These are phyloP conservation scores for Scolopax mira DNA, from an alignment of 2,113 vertebrate genomes.

Conservation along the genomic window DNA sequence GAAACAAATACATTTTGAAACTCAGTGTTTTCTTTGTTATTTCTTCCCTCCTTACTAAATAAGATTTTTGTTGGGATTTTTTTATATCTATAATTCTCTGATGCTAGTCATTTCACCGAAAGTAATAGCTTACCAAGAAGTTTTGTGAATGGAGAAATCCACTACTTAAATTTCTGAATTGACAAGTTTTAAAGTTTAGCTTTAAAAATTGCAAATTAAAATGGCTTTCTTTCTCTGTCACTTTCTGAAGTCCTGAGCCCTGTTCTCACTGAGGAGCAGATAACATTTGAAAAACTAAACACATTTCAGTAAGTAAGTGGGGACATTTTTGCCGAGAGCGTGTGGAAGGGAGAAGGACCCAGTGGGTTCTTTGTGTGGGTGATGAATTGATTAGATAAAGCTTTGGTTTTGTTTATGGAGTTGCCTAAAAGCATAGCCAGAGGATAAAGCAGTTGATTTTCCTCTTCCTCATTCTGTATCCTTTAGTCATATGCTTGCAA, in stretches of 20 bases:
- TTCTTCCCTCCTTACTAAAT: background rate
- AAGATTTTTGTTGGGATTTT: background rate
- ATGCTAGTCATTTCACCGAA: background rate
- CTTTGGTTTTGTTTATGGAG: constrained; percentile 15
- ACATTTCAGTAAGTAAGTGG: background rate
- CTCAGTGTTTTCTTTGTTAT: background rate
- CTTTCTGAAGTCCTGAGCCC: background rate
- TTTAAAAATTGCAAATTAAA: background rate
- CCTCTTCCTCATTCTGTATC: background rate
- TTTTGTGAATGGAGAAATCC: background rate
- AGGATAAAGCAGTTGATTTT: constrained; percentile 5
- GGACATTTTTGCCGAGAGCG: background rate
- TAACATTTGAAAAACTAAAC: background rate
- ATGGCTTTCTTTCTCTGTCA: background rate
- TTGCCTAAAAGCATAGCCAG: background rate
- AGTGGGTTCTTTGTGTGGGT: background rate
- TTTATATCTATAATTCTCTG: background rate
- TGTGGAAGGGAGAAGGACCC: background rate
- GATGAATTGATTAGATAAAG: background rate
- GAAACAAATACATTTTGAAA: background rate
- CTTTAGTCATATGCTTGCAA: background rate
- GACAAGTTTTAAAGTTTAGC: background rate
- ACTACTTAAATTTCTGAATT: background rate
- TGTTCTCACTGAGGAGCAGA: background rate
- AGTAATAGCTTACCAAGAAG: background rate